A percentile compares a stretch with the other conserved stretches of the same genome.
Evolutionary conservation across 2,888 invertebrate species (phyloP).

Genomic region (Lasioglossum zephyrum): DNA sequence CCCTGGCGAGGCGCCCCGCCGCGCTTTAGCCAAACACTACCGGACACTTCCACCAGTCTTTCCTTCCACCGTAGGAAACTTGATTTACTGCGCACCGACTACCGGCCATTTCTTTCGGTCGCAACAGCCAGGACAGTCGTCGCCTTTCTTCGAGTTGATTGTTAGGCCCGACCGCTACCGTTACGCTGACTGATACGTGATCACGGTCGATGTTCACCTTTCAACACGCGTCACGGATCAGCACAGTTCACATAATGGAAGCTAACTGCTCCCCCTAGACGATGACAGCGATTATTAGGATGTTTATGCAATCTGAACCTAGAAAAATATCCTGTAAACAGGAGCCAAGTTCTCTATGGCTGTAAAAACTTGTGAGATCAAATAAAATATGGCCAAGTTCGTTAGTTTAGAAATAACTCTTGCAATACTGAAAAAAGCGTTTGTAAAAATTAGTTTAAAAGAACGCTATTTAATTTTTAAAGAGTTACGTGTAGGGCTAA

Average conservation of each 20-base stretch:
- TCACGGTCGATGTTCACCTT: neutral
- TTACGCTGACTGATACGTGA: slow-evolving; percentile 1
- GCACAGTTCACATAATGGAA: neutral
- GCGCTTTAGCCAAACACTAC: slow-evolving; percentile 70
- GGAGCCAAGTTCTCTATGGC: no score
- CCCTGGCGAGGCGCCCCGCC: slow-evolving; percentile 60
- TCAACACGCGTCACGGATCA: neutral
- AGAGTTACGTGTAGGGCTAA: no score
- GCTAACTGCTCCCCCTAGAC: neutral
- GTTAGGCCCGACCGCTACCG: neutral
- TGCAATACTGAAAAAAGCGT: no score
- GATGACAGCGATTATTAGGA: neutral
- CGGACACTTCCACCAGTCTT: slow-evolving; percentile 66
- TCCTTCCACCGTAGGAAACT: slow-evolving; percentile 62
- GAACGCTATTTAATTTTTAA: no score
- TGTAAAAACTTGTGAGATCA: no score
- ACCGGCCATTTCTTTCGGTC: slow-evolving; percentile 48
- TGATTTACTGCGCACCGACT: slow-evolving; percentile 65
- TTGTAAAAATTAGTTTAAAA: no score
- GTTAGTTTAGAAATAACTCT: no score
- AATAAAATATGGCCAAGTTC: no score
- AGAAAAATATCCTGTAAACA: no score
- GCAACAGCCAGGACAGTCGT: slow-evolving; percentile 10
- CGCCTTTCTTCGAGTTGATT: slow-evolving; percentile 28
- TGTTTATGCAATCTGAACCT: neutral